Evolutionary conservation across 2,888 invertebrate species (phyloP).

Genomic region (Furcula furcula): DNA sequence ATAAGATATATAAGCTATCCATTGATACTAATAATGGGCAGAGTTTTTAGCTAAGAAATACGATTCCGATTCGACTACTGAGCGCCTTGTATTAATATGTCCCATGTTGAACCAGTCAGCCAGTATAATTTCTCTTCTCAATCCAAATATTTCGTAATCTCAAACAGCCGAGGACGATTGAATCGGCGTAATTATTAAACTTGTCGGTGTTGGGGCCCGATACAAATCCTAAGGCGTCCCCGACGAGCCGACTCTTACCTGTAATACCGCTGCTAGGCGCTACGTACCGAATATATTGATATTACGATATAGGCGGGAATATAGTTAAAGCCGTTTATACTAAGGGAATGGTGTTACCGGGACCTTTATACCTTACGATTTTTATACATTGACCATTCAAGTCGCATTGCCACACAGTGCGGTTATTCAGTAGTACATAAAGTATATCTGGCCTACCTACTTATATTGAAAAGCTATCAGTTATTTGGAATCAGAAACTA

Average conservation of each 20-base stretch:
- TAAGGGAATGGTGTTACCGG: constrained; percentile 9
- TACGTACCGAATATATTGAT: constrained; percentile 14
- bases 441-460: too few species aligned
- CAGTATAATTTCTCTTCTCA: neutral
- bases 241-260: constrained; percentile 4
- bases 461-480: too few species aligned
- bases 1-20: too few species aligned
- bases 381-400: neutral
- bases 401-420: too few species aligned
- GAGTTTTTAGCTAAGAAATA: too few species aligned
- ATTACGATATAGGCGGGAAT: constrained; percentile 26
- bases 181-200: constrained; percentile 2
- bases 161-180: neutral
- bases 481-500: too few species aligned
- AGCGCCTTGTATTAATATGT: too few species aligned
- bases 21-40: too few species aligned
- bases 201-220: constrained; percentile 4
- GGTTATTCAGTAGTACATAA: too few species aligned
- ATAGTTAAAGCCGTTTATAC: constrained; percentile 28
- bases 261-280: constrained; percentile 7
- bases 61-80: too few species aligned
- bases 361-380: constrained; percentile 13
- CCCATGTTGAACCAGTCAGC: too few species aligned
- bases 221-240: constrained; percentile 15
- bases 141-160: neutral